Conservation (phyloP, 2,113 vertebrate genomes). For the Hystrix cristata region DNA sequence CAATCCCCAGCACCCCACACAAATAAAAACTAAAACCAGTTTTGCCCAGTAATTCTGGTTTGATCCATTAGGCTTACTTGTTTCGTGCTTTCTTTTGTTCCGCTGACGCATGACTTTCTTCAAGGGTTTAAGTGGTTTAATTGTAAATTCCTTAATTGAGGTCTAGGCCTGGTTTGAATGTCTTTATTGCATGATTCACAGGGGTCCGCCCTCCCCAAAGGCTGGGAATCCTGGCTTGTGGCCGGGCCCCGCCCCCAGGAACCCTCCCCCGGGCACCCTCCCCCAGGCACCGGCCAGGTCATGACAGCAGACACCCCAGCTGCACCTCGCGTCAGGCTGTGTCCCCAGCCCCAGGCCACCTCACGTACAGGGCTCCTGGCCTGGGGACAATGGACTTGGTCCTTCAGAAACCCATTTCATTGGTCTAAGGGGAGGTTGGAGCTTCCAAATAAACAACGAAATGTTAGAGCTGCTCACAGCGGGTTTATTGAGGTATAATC, state of each 20-base stretch:
- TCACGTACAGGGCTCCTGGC: neutral
- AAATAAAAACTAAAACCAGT: neutral
- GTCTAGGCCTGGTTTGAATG: neutral
- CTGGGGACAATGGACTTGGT: neutral
- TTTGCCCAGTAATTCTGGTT: neutral
- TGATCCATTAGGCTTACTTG: neutral
- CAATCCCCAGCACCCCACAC: no score
- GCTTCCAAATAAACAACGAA: neutral
- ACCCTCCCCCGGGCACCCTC: neutral
- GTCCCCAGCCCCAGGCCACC: neutral
- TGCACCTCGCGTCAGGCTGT: neutral
- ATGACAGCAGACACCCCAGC: neutral
- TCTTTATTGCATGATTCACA: neutral
- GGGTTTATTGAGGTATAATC: neutral
- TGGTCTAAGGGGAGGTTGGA: conserved; percentile 9
- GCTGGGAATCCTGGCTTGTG: neutral
- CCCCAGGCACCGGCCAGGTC: no score
- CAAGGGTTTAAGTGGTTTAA: neutral
- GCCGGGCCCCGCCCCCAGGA: neutral
- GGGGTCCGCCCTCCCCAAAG: neutral
- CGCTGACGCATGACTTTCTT: neutral
- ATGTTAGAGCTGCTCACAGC: neutral
- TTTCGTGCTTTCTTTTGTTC: neutral
- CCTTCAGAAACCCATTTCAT: conserved; percentile 6
- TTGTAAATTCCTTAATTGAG: neutral